Base-by-base conservation (phyloP, 2,113 vertebrate species). In the Pseudonaja textilis region DNA sequence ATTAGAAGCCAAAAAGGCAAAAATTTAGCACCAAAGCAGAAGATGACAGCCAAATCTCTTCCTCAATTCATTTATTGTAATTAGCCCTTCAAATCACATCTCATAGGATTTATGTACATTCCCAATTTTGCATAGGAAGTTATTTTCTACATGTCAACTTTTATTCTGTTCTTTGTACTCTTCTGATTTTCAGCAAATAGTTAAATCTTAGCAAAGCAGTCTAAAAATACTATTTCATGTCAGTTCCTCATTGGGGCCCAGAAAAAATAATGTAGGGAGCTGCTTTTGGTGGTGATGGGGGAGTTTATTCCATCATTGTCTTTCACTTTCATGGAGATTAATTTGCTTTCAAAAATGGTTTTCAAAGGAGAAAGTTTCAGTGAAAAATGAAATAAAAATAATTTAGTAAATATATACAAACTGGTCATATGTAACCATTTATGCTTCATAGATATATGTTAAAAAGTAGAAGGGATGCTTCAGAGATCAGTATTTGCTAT, bases 31-130 rank as follows among this genome's bases (percentile, higher is more conserved):
- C 0, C 42, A 87, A 86, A 86, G 12, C 7, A 22, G 25, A 47
- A 26, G 85, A 55, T 59, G 92, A 87, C 81, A 95, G 86, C 85
- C 4, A 3, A 1, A 26, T 64, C 47, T 87, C 91, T 93, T 1
- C 0, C 69, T 90, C 89, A 8, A 0, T 64, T 59, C 47, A 92
- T 88, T 91, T 91, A 89, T 85, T 93, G 88, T 1, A 93, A 16
- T 54, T 91, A 55, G n/a, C 64, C 87, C 90, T 90, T 95, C 94
- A 92, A 87, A 90, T 94, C 87, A 89, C 89, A 52, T 87, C 88
- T 94, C 92, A 59, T 69, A 92, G 87, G 93, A 92, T 56, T 52
- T 91, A 87, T 92, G 94, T 88, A 11, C 85, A 29, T 29, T 56
- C 90, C 39, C 91, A 61, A 85, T 45, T 93, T 91, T 94, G 81